Evolutionary conservation across 2,113 vertebrate species (phyloP), one percentile per base, ranked within the genome.

Genomic region (Meriones unguiculatus): DNA sequence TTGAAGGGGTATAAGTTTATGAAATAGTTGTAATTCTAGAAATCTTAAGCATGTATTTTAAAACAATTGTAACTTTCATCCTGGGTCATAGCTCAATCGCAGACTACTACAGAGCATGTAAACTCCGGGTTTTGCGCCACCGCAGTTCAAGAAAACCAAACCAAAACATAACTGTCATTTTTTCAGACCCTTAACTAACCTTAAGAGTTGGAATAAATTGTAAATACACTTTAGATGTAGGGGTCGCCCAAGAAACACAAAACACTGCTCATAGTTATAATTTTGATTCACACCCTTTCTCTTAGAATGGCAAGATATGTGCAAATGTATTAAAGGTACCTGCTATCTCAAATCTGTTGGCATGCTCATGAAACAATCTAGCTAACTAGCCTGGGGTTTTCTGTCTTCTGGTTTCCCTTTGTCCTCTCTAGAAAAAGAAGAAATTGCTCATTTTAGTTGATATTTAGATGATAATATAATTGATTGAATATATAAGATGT

Each of bases 51-150:
- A 38, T 50, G 10, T 76, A 72, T 88, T 25, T 70, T 89, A 86
- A 69, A 67, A 76, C 75, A 95, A 69, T 70, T 87, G 4, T 62
- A 86, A 93, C 86, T 93, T 94, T 35, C 14, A 69, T 69, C 35
- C 64, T 69, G 64, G 18, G 46, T 18, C 50, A 24, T 6, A 87
- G 64, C 28, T 87, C 17, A 20, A n/a, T 62, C 22, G 81, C 17
- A 28, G n/a, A 41, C 38, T 41, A 13, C 52, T 32, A 18, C 14
- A 30, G 35, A 20, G 64, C 62, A 67, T 67, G 25, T 1, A 46
- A 62, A 67, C 28, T 67, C 28, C 50, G 64, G 28, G 62, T 18
- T 86, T 57, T 22, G 7, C 22, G 35, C 46, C 64, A 67, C 30
- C 67, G 41, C 41, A 50, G 15, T 22, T 10, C 64, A 22, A 86